Evolutionary conservation across 1,140 invertebrate genomes (phyloP), one percentile per base, ranked within the genome.

Genomic region (Sinonovacula constricta): DNA sequence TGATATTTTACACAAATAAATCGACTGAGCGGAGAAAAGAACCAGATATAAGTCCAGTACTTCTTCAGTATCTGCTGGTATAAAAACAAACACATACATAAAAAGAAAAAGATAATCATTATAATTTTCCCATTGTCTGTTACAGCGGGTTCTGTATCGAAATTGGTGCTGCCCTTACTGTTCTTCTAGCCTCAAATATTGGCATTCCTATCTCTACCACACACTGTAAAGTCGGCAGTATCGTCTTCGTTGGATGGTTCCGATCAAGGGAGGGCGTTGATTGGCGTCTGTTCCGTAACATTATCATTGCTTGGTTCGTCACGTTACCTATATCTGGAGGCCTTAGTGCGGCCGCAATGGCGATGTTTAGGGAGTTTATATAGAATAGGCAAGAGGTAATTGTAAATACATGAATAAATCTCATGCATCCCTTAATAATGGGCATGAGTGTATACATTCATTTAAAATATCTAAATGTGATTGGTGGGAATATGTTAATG

Each of bases 141-240:
- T 92, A 4, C 89, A 97, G 96, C 83, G 97, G 97, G 18, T 98
- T 98, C 85, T 96, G 96, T 3, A 98, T 98, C 90, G 97, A 98
- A 92, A 94, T 99, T 83, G 98, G 98, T 45, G 95, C 98, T 30
- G 98, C 98, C 22, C 93, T 97, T 72, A 99, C 98, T 30, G 98
- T 99, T 57, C 92, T 99, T 85, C 90, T 98, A 69, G 98, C 98
- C 49, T 97, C 96, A 84, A 99, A 99, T 91, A 94, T 97, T 81
- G 98, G 98, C 14, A 92, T 99, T 83, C 98, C 98, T 22, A 96
- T 99, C 83, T 97, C 96, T 78, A 99, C 97, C 4, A 99, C 98
- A 0, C 98, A 99, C 91, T 99, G 98, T 90, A 99, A 99, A 93
- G 98, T 99, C 12, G 98, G 97, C 34, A 97, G 96, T 18, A 96